Percentiles rank a stretch among this genome's conserved stretches.
phyloP scores from a whole-genome alignment of 1,140 invertebrate genomes.

The Bombus picipes region DNA sequence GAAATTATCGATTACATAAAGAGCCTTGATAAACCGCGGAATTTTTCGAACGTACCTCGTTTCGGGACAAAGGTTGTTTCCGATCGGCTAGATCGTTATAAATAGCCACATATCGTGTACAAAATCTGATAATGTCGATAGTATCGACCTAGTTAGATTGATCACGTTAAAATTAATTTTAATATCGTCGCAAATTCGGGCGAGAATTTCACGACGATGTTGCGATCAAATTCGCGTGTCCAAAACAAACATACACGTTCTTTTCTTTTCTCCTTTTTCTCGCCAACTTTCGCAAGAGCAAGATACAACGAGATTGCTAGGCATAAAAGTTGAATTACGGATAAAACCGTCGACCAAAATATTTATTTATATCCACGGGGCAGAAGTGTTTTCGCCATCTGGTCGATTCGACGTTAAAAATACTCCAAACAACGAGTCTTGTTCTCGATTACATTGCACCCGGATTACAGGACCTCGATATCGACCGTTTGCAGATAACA shows the following conservation, averaged over 20 bases:
- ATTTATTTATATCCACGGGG: conserved; percentile 23
- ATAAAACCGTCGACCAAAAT: background rate
- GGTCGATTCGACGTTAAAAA: conserved; percentile 40
- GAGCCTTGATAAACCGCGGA: background rate
- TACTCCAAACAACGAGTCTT: background rate
- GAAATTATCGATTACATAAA: background rate
- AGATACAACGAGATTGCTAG: background rate
- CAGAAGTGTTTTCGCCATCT: background rate
- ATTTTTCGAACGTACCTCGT: background rate
- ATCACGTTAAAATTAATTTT: background rate
- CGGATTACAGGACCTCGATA: background rate
- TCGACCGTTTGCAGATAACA: background rate
- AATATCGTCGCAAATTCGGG: background rate
- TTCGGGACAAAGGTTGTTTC: background rate
- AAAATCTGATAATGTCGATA: conserved; percentile 12
- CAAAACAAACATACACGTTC: background rate
- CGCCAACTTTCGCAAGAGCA: background rate
- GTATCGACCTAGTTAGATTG: too few species aligned
- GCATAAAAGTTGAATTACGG: background rate
- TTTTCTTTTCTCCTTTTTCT: background rate
- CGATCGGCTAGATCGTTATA: background rate
- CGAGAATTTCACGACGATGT: background rate
- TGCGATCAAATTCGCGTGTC: background rate
- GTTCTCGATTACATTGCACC: background rate
- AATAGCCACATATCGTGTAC: background rate